Conservation (phyloP, 2,888 invertebrate genomes). For the Notodonta ziczac region DNA sequence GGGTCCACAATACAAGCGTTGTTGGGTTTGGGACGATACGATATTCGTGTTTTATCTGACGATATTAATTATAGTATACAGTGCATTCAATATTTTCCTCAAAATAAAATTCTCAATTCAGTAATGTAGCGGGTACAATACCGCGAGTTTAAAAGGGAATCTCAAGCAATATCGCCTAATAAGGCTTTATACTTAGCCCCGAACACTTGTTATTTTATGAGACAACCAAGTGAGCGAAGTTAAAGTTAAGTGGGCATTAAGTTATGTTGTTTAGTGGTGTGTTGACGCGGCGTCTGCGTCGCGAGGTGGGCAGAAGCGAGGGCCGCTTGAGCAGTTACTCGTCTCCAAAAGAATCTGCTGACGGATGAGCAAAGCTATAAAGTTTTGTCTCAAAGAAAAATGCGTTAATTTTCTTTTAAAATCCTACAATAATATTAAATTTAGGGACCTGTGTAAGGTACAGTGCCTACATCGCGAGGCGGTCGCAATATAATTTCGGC, state of each 20-base stretch:
- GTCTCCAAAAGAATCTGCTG: too few species aligned
- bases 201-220: neutral
- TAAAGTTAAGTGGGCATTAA: neutral
- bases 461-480: too few species aligned
- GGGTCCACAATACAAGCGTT: too few species aligned
- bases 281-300: neutral
- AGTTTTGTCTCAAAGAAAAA: too few species aligned
- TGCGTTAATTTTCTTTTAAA: too few species aligned
- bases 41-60: too few species aligned
- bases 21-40: too few species aligned
- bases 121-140: neutral
- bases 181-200: neutral
- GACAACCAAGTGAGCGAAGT: neutral
- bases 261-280: neutral
- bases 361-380: too few species aligned
- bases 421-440: too few species aligned
- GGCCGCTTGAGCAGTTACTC: neutral
- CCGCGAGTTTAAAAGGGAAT: neutral
- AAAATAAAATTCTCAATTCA: neutral
- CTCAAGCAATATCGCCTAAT: neutral
- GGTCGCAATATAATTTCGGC: constrained; percentile 17
- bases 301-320: neutral
- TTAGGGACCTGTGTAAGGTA: too few species aligned
- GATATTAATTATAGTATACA: too few species aligned
- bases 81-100: too few species aligned